Evolutionary conservation across 2,113 vertebrate genomes (phyloP), one percentile per base, ranked within the genome.

Genomic region (Piprites chloris): DNA sequence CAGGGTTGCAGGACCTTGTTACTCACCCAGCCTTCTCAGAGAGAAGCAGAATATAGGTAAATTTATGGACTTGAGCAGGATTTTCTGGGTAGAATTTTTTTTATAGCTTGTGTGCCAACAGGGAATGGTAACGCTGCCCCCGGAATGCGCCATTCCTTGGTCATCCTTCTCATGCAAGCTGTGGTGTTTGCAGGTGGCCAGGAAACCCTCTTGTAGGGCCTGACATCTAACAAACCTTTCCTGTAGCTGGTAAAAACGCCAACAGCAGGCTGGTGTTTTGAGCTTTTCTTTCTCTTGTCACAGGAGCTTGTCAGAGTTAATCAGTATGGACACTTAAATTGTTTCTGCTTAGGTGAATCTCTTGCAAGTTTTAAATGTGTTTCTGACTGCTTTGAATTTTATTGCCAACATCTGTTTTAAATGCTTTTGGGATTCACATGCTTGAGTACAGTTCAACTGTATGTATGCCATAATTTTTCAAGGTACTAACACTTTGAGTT

Each of bases 271-370:
- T 67, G 13, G 26, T 28, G 61, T 56, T 67, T 44, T 33, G 72
- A 88, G 32, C 47, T 93, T 72, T 84, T 27, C 69, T 81, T 83
- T 47, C 35, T 72, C 47, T 65, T 66, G 44, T 88, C 52, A 18
- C 42, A 69, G 90, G 26, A 95, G 84, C 80, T 66, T 92, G 90
- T 95, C 76, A 79, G 65, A 93, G 26, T 77, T 93, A 92, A 97
- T 92, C 73, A 42, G n/a, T 87, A 66, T 61, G 85, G 80, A 93
- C 80, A 76, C 32, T 72, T 81, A 78, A 88, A 90, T 96, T 82
- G 96, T 90, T 97, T 96, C 90, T 94, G 92, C 90, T 89, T 89
- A 96, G 93, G 90, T 96, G 93, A 96, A 94, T 92, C 92, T 93
- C 73, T 73, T 84, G 77, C 90, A 96, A 85, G 62, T 94, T 91